Base-by-base conservation (phyloP, 2,888 invertebrate genomes). In the Tipula vernalis region DNA sequence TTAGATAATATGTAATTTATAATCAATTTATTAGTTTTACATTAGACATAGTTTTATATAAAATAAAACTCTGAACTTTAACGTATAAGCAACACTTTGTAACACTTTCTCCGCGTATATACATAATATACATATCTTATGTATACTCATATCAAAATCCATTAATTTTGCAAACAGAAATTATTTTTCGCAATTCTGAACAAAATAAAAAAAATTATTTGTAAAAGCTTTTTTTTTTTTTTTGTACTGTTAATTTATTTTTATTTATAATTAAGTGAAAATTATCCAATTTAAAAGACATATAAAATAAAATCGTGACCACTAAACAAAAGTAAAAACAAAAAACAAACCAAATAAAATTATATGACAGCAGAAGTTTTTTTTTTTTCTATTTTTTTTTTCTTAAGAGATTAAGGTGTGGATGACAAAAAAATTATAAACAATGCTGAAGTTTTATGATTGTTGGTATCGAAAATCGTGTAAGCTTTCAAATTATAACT, bases 271-370 rank as follows among this genome's bases (percentile, higher is more conserved):
- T 71, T 71, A 71, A 71, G 71, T 71, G 71, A 71, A 71, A 71
- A 71, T 71, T 71, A 71, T 71, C 71, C 71, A 71, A 71, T 71
- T 71, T 71, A 71, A 71, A 71, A 71, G 71, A 71, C 71, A 71
- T 71, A 71, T 28, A 71, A 28, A 71, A 71, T 71, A 71, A 71
- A 71, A 71, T 71, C 71, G 71, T 71, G 71, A 71, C 71, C 71
- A 71, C 71, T 71, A 71, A 71, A 71, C 71, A 71, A 71, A 28
- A 4, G 28, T 51, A 51, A n/a, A 51, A 15, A 51, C 5, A n/a
- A 15, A 57, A 57, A 57, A 5, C 10, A 39, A 39, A 39, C 39
- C 15, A 28, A 71, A 71, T 28, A 71, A 71, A 28, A 28, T 12
- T 71, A 71, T 28, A 71, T 39, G 71, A 71, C 71, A 71, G 71